These are phyloP conservation scores for Cynodonichthys magdalenae DNA, from an alignment of 2,797 vertebrate species.

Conservation along the genomic window DNA sequence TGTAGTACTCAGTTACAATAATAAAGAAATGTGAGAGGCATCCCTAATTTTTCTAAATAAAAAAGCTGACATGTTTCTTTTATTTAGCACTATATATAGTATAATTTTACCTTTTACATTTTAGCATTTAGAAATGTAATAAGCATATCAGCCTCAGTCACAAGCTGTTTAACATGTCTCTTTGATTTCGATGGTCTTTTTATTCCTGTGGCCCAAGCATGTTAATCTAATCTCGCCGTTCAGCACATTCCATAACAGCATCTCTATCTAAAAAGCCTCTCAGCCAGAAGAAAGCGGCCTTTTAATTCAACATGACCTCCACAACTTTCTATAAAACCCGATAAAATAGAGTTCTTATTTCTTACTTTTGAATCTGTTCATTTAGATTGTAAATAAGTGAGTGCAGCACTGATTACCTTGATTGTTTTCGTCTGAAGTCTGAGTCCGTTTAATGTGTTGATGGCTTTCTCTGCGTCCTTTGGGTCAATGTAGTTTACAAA, in stretches of 20 bases:
- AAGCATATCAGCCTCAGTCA: slow-evolving; percentile 71
- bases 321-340: slow-evolving; percentile 22
- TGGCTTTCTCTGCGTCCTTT: slow-evolving; percentile 99
- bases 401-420: slow-evolving; percentile 84
- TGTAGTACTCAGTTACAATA: slow-evolving; percentile 3
- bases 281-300: slow-evolving; percentile 32
- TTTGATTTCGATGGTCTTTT: slow-evolving; percentile 63
- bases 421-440: slow-evolving; percentile 99
- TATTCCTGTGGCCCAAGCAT: slow-evolving; percentile 49
- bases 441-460: slow-evolving; percentile 98
- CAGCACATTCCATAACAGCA: slow-evolving; percentile 38
- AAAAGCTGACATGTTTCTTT: slow-evolving; percentile 60
- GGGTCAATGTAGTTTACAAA: slow-evolving; percentile 99
- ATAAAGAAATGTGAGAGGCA: slow-evolving; percentile 41
- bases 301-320: slow-evolving; percentile 11
- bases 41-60: slow-evolving; percentile 52
- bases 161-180: slow-evolving; percentile 53
- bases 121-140: slow-evolving; percentile 76
- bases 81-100: slow-evolving; percentile 41
- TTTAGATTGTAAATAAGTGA: not conserved
- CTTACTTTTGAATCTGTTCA: not conserved
- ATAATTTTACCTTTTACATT: slow-evolving; percentile 66
- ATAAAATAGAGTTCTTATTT: not conserved
- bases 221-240: slow-evolving; percentile 54
- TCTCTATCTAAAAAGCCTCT: slow-evolving; percentile 31